Percentiles rank a stretch among this genome's conserved stretches.
These are phyloP conservation scores for Mirounga angustirostris DNA, from an alignment of 2,113 vertebrate genomes.

Conservation along the genomic window DNA sequence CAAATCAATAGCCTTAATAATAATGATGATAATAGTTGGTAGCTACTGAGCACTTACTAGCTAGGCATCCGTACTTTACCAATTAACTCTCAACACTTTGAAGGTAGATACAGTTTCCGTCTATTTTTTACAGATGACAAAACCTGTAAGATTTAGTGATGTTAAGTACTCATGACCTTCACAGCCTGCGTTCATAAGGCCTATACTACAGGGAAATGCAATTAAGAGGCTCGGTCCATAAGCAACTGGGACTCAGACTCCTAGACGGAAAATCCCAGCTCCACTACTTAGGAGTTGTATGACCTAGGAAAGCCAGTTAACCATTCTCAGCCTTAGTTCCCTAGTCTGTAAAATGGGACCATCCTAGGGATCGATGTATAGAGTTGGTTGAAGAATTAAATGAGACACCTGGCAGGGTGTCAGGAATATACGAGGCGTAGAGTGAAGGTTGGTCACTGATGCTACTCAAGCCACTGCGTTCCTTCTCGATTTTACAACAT, in stretches of 20 bases:
- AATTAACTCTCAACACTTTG: neutral
- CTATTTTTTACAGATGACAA: neutral
- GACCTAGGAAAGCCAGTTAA: neutral
- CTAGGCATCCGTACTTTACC: neutral
- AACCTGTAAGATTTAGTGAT: neutral
- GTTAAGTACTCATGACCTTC: neutral
- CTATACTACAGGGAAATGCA: neutral
- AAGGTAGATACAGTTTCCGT: neutral
- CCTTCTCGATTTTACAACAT: neutral
- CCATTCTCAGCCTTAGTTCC: neutral
- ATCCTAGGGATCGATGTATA: neutral
- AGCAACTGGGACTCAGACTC: neutral
- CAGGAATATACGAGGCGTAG: neutral
- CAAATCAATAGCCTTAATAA: neutral
- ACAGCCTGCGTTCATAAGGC: neutral
- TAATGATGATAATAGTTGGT: neutral
- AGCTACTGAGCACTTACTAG: neutral
- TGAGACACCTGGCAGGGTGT: fast-evolving
- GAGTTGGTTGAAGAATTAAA: neutral
- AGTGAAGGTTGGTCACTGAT: neutral
- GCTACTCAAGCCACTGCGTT: neutral
- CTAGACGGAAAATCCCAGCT: neutral
- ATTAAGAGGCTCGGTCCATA: neutral
- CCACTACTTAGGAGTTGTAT: too few relatives aligned
- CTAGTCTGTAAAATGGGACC: neutral